These are phyloP conservation scores for Zosterops borbonicus DNA, from an alignment of 2,113 vertebrate species.

Conservation along the genomic window DNA sequence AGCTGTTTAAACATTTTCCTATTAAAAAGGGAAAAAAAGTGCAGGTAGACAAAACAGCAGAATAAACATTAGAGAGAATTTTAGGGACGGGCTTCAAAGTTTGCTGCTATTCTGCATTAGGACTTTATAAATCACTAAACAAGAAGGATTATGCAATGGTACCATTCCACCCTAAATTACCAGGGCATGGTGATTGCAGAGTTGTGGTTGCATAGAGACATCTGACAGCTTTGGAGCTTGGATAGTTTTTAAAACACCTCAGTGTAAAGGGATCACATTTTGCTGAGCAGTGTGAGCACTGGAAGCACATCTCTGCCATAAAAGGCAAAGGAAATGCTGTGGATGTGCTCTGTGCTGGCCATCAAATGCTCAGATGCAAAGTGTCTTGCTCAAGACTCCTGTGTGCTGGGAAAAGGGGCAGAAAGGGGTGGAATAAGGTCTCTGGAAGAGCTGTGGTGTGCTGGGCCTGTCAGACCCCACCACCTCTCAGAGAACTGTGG, in stretches of 20 bases:
- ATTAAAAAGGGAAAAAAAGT: not conserved
- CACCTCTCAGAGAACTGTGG: rapidly evolving
- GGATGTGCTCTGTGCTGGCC: not conserved
- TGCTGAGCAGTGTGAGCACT: not conserved
- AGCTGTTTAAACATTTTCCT: conserved; percentile 31
- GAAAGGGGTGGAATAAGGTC: not conserved
- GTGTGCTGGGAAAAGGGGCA: not conserved
- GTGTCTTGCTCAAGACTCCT: not conserved
- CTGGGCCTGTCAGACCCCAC: not conserved
- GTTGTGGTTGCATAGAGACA: not conserved
- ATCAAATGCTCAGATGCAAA: not conserved
- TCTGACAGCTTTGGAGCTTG: not conserved
- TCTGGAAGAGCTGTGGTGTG: not conserved
- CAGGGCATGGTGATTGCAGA: not conserved
- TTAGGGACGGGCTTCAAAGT: not conserved
- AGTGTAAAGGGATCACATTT: rapidly evolving
- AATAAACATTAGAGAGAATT: not conserved
- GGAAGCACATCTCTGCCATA: not conserved
- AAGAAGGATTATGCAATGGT: not conserved
- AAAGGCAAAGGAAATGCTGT: not conserved
- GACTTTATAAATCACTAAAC: not conserved
- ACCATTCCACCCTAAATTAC: not conserved
- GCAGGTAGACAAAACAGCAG: not conserved
- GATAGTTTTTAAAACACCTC: not conserved
- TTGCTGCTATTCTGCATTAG: not conserved